Percentiles rank a stretch among this genome's conserved stretches.
These are phyloP conservation scores for Onthophagus sagittarius DNA, from an alignment of 2,888 invertebrate genomes.

Conservation along the genomic window DNA sequence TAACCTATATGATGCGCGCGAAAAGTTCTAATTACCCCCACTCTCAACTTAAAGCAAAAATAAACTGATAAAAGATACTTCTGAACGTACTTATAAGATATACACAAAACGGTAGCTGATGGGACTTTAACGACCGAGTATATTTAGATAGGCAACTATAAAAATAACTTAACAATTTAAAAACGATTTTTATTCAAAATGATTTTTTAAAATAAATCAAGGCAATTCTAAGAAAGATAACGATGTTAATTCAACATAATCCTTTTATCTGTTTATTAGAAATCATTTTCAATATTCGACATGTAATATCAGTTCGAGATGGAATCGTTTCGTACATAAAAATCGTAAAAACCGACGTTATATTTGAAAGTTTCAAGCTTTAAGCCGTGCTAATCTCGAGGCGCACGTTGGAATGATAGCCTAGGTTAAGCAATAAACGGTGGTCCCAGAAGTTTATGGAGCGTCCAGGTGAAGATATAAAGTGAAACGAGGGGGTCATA, in stretches of 20 bases:
- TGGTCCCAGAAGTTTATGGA: not conserved
- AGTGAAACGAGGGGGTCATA: not conserved
- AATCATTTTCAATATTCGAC: not conserved
- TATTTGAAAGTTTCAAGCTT: not conserved
- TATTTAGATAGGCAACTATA: not conserved
- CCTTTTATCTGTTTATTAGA: too few relatives aligned
- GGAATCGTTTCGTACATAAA: not conserved
- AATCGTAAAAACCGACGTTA: not conserved
- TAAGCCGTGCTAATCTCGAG: not conserved
- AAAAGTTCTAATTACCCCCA: not conserved
- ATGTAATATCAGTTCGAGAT: not conserved
- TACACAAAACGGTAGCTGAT: not conserved
- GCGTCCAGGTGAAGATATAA: not conserved
- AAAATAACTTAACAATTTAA: too few relatives aligned
- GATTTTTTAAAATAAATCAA: too few relatives aligned
- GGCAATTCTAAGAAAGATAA: too few relatives aligned
- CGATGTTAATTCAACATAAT: too few relatives aligned
- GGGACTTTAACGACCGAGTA: not conserved
- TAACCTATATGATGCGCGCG: not conserved
- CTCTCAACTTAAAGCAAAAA: not conserved
- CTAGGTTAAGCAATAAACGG: not conserved
- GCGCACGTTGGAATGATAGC: not conserved
- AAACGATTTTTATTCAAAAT: too few relatives aligned
- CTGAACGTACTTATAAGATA: not conserved
- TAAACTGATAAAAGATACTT: not conserved